These are phyloP conservation scores for Peromyscus nudipes DNA, from an alignment of 2,797 vertebrate genomes.

Conservation along the genomic window DNA sequence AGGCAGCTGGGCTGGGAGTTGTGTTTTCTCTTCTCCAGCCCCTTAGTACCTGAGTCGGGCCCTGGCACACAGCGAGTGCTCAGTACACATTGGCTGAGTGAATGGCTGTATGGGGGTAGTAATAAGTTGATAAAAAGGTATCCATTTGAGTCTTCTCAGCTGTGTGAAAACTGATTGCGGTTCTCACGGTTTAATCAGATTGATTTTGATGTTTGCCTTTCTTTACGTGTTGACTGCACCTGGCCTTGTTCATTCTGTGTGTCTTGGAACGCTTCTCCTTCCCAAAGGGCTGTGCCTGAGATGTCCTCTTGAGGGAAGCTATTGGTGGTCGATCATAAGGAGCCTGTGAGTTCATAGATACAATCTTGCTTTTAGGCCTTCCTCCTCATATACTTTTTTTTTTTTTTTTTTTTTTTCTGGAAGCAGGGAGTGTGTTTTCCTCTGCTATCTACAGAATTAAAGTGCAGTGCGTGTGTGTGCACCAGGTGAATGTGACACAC, in stretches of 20 bases:
- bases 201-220: slow-evolving; percentile 36
- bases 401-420: no score
- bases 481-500: no score
- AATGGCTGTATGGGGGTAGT: neutral
- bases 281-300: neutral
- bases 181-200: slow-evolving; percentile 11
- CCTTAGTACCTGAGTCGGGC: neutral
- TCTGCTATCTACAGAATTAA: neutral
- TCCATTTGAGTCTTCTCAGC: neutral
- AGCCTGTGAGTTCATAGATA: neutral
- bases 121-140: neutral
- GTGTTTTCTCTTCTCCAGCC: neutral
- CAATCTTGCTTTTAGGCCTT: neutral
- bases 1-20: neutral
- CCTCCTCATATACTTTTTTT: neutral
- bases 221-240: neutral
- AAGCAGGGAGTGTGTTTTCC: neutral
- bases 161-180: neutral
- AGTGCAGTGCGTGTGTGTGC: accelerated
- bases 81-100: slow-evolving; percentile 1
- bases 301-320: neutral
- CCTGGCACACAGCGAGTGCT: neutral
- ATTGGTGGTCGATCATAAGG: neutral
- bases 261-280: slow-evolving; percentile 45
- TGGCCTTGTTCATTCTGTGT: neutral